Conservation (phyloP, 2,113 vertebrate genomes). For the Poeciliopsis turrubarensis region DNA sequence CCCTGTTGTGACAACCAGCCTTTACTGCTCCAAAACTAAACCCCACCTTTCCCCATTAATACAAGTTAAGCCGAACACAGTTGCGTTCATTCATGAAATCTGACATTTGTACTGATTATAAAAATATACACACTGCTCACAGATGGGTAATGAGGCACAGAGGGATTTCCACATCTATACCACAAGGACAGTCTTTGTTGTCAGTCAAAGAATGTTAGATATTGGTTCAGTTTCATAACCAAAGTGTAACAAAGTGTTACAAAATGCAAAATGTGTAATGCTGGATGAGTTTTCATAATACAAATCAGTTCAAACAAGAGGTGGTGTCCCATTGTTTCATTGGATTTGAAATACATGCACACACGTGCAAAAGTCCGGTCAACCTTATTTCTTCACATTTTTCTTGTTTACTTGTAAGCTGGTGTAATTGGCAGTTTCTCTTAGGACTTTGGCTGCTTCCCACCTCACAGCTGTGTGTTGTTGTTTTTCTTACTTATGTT, state of each 20-base stretch:
- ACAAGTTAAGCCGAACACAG: conserved; percentile 8
- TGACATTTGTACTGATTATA: background rate
- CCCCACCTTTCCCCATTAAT: conserved; percentile 22
- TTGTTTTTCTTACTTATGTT: too few species aligned
- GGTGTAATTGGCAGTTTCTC: too few species aligned
- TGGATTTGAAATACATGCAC: too few species aligned
- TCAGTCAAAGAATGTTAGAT: background rate
- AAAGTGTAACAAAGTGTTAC: background rate
- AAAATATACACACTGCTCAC: background rate
- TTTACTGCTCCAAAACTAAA: conserved; percentile 20
- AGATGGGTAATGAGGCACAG: conserved; percentile 1
- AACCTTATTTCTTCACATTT: too few species aligned
- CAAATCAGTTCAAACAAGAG: background rate
- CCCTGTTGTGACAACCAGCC: conserved; percentile 73
- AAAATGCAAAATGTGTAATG: background rate
- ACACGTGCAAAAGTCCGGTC: too few species aligned
- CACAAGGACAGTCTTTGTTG: conserved; percentile 9
- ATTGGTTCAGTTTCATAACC: conserved; percentile 14
- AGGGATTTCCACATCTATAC: background rate
- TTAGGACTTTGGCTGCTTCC: too few species aligned
- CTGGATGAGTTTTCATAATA: background rate
- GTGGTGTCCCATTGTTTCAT: too few species aligned
- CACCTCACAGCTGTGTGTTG: too few species aligned
- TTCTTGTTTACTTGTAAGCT: too few species aligned
- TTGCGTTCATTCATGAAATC: conserved; percentile 47